These are phyloP conservation scores for Pseudonaja textilis DNA, from an alignment of 2,113 vertebrate species.

Conservation along the genomic window DNA sequence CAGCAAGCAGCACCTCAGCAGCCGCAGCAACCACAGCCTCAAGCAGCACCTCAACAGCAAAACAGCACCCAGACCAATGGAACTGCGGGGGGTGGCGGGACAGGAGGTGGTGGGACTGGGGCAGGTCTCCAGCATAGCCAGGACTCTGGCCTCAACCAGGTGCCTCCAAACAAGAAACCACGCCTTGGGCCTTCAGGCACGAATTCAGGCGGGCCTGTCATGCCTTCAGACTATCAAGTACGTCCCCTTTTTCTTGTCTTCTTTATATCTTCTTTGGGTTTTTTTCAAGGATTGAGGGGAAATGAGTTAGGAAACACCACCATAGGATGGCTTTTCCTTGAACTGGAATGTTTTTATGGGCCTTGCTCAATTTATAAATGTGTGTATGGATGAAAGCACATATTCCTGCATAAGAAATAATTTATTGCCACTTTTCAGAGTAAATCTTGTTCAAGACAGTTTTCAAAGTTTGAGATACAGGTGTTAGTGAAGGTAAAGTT, in stretches of 20 bases:
- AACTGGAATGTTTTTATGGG: not conserved
- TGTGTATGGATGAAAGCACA: not conserved
- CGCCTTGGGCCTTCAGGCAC: slow-evolving; percentile 88
- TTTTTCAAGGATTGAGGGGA: accelerated
- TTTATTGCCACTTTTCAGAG: not conserved
- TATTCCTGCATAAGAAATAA: not conserved
- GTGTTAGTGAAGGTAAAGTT: not conserved
- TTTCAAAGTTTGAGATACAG: not conserved
- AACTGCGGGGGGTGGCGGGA: slow-evolving; percentile 67
- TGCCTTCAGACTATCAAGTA: slow-evolving; percentile 97
- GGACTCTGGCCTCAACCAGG: slow-evolving; percentile 84
- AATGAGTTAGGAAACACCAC: accelerated
- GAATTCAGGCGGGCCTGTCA: slow-evolving; percentile 85
- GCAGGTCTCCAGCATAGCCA: slow-evolving; percentile 83
- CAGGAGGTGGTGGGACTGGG: slow-evolving; percentile 51
- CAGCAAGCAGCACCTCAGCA: slow-evolving; percentile 73
- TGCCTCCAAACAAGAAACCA: slow-evolving; percentile 93
- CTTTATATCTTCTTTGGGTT: not conserved
- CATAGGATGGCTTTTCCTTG: not conserved
- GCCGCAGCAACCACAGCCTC: slow-evolving; percentile 61
- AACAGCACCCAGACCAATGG: slow-evolving; percentile 89
- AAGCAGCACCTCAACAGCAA: slow-evolving; percentile 73
- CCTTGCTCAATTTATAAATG: not conserved
- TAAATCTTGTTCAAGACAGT: not conserved
- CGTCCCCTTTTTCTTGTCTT: not conserved